These are phyloP conservation scores for Sinella curviseta DNA, from an alignment of 1,140 invertebrate species.

Conservation along the genomic window DNA sequence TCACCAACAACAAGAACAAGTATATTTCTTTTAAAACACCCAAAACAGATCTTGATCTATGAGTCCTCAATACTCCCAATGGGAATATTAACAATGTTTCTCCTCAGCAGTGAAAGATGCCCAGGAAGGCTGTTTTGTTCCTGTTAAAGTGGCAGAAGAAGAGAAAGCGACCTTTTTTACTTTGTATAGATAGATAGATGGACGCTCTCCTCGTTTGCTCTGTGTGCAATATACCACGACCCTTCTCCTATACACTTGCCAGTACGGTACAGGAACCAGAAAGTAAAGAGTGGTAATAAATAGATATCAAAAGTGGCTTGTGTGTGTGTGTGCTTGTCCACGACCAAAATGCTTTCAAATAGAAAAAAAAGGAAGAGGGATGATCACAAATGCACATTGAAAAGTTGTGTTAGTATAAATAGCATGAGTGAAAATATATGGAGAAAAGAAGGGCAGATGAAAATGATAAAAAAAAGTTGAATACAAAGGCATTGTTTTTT, in stretches of 20 bases:
- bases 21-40: constrained; percentile 24
- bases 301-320: neutral
- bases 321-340: neutral
- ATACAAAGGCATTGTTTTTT: neutral
- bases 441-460: neutral
- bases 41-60: constrained; percentile 22
- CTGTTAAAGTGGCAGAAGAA: neutral
- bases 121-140: neutral
- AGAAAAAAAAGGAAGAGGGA: too few relatives aligned
- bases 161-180: neutral
- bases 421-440: neutral
- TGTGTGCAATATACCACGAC: too few relatives aligned
- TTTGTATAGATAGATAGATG: neutral
- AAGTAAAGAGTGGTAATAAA: neutral
- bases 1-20: neutral
- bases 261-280: too few relatives aligned
- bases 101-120: neutral
- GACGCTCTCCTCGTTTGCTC: too few relatives aligned
- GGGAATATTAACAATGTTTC: constrained; percentile 26
- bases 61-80: constrained; percentile 16
- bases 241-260: too few relatives aligned
- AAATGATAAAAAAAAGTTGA: neutral
- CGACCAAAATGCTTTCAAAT: too few relatives aligned
- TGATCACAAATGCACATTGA: neutral
- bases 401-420: neutral